Evolutionary conservation across 2,797 vertebrate genomes (phyloP).

Genomic region (Sciurus vulgaris): DNA sequence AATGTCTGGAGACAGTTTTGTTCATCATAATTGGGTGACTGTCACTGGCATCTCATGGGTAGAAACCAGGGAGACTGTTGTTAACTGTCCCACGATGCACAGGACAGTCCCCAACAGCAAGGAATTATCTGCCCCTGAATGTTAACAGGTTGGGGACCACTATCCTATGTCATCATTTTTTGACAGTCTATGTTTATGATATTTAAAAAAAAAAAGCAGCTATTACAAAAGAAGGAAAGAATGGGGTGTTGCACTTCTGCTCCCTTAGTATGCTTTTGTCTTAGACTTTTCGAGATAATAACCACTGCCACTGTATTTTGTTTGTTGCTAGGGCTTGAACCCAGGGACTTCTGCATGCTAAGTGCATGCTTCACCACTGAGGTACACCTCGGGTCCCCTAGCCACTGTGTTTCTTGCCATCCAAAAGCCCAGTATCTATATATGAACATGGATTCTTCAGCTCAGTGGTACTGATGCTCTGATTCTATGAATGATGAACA

Average conservation of each 20-base stretch:
- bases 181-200: background rate
- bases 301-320: background rate
- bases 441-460: background rate
- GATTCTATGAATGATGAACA: background rate
- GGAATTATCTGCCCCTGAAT: background rate
- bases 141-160: background rate
- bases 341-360: background rate
- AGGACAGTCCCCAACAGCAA: background rate
- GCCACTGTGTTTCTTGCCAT: background rate
- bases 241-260: rapidly evolving
- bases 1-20: background rate
- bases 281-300: background rate
- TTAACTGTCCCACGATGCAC: rapidly evolving
- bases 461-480: background rate
- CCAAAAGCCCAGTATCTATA: background rate
- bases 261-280: background rate
- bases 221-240: background rate
- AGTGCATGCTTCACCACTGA: background rate
- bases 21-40: background rate
- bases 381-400: rapidly evolving
- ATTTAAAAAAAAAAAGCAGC: background rate
- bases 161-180: background rate
- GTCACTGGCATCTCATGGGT: no score
- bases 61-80: background rate
- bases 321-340: background rate